Percentiles rank a stretch among this genome's conserved stretches.
Conservation (phyloP, 2,797 vertebrate genomes). For the Alosa sapidissima region DNA sequence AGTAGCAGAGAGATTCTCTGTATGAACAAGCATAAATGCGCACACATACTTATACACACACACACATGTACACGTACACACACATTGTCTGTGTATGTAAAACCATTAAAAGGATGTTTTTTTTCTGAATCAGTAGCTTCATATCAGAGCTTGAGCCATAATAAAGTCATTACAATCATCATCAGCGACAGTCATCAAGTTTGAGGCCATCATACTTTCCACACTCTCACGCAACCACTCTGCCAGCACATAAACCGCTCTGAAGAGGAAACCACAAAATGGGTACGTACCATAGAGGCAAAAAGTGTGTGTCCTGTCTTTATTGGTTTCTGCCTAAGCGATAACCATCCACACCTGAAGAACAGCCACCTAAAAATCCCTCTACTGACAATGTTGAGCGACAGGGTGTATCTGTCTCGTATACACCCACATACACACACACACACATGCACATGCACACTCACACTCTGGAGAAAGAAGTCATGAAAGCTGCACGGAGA, state of each 20-base stretch:
- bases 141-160: background rate
- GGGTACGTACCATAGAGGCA: constrained; percentile 74
- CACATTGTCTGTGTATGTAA: background rate
- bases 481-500: constrained; percentile 30
- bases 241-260: background rate
- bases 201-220: constrained; percentile 38
- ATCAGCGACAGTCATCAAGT: background rate
- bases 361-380: constrained; percentile 53
- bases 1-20: background rate
- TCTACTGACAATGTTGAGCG: constrained; percentile 37
- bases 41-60: background rate
- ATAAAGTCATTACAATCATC: background rate
- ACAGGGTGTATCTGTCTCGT: constrained; percentile 48
- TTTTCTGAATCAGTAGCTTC: background rate
- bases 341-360: constrained; percentile 40
- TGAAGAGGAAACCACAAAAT: constrained; percentile 46
- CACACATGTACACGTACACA: background rate
- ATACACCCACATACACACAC: constrained; percentile 45
- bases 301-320: constrained; percentile 46
- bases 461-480: constrained; percentile 49
- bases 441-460: constrained; percentile 45
- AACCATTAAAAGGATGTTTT: background rate
- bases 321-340: constrained; percentile 35
- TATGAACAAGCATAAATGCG: constrained; percentile 1
- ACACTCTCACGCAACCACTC: constrained; percentile 15